A percentile compares a stretch with the other conserved stretches of the same genome.
phyloP scores from a whole-genome alignment of 2,797 vertebrate genomes.

The Myotis findleyi region DNA sequence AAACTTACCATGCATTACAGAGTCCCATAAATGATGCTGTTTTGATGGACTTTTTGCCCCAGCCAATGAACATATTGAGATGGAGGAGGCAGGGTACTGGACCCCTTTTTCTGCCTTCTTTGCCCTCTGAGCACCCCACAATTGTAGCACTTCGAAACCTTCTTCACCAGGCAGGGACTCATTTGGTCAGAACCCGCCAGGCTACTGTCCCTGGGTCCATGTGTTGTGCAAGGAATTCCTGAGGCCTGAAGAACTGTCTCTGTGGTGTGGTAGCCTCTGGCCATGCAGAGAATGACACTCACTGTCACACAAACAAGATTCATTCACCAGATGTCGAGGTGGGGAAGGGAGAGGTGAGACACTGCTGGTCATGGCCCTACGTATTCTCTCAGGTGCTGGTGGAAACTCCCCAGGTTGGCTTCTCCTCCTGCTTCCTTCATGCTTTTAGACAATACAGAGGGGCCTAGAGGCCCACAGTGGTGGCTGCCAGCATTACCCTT shows the following conservation, averaged over 20 bases:
- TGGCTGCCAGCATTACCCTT: accelerated
- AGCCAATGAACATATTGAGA: background rate
- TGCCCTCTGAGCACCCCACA: background rate
- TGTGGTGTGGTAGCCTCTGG: too few relatives aligned
- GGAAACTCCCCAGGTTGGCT: accelerated
- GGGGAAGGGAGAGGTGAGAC: accelerated
- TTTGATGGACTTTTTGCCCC: background rate
- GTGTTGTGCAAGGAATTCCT: background rate
- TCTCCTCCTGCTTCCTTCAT: background rate
- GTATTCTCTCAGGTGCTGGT: accelerated
- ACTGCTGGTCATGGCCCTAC: accelerated
- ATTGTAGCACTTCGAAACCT: accelerated
- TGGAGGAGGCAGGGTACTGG: background rate
- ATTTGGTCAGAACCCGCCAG: accelerated
- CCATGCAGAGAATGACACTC: accelerated
- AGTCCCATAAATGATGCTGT: background rate
- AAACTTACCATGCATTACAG: accelerated
- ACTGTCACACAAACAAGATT: accelerated
- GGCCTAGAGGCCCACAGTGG: accelerated
- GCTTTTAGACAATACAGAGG: accelerated
- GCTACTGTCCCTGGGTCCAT: accelerated
- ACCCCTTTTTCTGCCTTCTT: too few relatives aligned
- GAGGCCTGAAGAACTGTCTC: background rate
- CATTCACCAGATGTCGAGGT: accelerated
- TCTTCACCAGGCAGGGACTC: background rate